Base-by-base conservation (phyloP, 2,797 vertebrate genomes). In the Chiroxiphia lanceolata region DNA sequence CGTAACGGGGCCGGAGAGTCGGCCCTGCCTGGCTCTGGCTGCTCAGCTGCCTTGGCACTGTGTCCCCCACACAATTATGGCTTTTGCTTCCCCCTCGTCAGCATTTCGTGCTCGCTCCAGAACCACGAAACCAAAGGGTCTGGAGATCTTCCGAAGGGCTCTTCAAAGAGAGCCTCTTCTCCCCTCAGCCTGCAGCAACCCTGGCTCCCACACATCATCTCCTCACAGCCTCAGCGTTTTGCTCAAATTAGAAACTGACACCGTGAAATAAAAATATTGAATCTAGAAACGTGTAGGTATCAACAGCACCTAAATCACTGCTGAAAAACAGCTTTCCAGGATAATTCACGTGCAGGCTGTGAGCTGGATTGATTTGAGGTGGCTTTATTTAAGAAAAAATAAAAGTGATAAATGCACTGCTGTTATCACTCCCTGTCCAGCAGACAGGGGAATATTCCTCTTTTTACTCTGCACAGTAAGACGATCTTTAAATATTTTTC, bases 81-180 rank as follows among this genome's bases (percentile, higher is more conserved):
- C 65, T 31, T 95, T 90, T 91, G 83, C 95, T 96, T 94, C 94
- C 94, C 65, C 59, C 91, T 40, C 83, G 92, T 96, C 97, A 94
- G 95, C 95, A 95, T 68, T 94, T 93, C 51, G 13, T 90, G 94
- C 90, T 78, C 61, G 69, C 92, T 95, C 93, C 94, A 97, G 61
- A 96, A 92, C 93, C 90, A 78, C 95, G 20, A 93, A 79, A 86
- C 81, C 93, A 83, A 74, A 88, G 91, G 88, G 63, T 72, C 91
- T 95, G 96, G 74, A 95, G 95, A 87, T 83, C 83, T 93, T 89
- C 90, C 42, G 31, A 84, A 87, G 89, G 92, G 93, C 60, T 93
- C 83, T 89, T 29, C 90, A 94, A 79, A 92, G 90, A n/a, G 93
- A 69, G 78, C 20, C 14, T 45, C 54, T 50, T 79, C 84, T 89